phyloP scores from a whole-genome alignment of 2,888 invertebrate genomes.

The Nineta flava region DNA sequence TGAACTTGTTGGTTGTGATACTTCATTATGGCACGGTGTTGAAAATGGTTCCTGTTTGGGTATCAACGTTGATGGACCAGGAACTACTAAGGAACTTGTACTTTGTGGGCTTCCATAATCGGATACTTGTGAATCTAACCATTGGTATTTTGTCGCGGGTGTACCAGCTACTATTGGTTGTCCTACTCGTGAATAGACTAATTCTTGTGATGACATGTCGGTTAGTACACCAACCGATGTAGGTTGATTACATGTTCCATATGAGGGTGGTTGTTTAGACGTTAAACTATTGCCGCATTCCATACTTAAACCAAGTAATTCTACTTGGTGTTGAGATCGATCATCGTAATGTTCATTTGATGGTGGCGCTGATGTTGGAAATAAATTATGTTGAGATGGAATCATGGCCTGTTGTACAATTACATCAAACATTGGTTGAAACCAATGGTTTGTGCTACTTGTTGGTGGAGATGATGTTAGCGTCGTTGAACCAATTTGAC shows the following conservation, averaged over 20 bases:
- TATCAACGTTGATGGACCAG: slow-evolving; percentile 43
- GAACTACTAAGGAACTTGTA: slow-evolving; percentile 31
- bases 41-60: slow-evolving; percentile 52
- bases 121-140: slow-evolving; percentile 37
- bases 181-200: slow-evolving; percentile 35
- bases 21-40: slow-evolving; percentile 24
- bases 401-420: slow-evolving; percentile 37
- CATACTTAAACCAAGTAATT: slow-evolving; percentile 41
- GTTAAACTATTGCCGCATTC: slow-evolving; percentile 35
- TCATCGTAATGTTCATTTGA: slow-evolving; percentile 40
- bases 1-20: slow-evolving; percentile 23
- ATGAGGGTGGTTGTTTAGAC: slow-evolving; percentile 46
- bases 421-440: slow-evolving; percentile 44
- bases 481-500: slow-evolving; percentile 28
- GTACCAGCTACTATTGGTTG: slow-evolving; percentile 28
- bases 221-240: slow-evolving; percentile 23
- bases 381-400: slow-evolving; percentile 37
- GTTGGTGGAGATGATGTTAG: slow-evolving; percentile 57
- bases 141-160: slow-evolving; percentile 46
- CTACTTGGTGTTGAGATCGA: slow-evolving; percentile 38
- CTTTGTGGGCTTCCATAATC: slow-evolving; percentile 35
- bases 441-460: slow-evolving; percentile 46
- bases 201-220: slow-evolving; percentile 31
- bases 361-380: slow-evolving; percentile 31
- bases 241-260: slow-evolving; percentile 32